Evolutionary conservation across 2,888 invertebrate species (phyloP).

Genomic region (Villa cingulata): DNA sequence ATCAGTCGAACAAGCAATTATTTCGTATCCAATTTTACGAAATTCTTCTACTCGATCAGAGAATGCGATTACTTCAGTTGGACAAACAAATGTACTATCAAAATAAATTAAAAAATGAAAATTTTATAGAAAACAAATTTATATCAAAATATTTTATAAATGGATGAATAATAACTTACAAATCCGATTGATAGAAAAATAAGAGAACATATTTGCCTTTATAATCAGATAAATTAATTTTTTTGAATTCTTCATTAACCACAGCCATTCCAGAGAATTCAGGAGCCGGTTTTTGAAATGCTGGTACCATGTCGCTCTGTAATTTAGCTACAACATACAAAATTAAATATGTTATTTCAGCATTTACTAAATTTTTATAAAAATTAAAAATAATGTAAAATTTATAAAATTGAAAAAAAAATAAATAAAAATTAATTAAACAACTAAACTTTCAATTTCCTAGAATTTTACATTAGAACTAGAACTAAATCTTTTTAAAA

Average conservation of each 20-base stretch:
- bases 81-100: constrained; percentile 63
- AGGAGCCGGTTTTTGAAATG: constrained; percentile 65
- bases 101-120: neutral
- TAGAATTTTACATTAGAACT: too few relatives aligned
- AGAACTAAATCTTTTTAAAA: too few relatives aligned
- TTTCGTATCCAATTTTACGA: constrained; percentile 67
- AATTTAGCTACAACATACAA: too few relatives aligned
- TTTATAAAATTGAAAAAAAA: too few relatives aligned
- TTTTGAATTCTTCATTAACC: constrained; percentile 64
- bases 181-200: constrained; percentile 86
- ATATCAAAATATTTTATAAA: neutral
- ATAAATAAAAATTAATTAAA: too few relatives aligned
- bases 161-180: constrained; percentile 46
- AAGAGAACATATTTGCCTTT: constrained; percentile 81
- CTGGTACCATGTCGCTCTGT: constrained; percentile 8
- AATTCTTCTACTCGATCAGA: constrained; percentile 79
- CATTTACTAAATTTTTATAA: too few relatives aligned
- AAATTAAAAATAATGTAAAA: too few relatives aligned
- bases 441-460: too few relatives aligned
- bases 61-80: constrained; percentile 95
- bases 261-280: constrained; percentile 75
- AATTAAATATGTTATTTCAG: too few relatives aligned
- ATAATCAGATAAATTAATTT: constrained; percentile 62
- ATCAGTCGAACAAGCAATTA: constrained; percentile 89
- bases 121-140: neutral